These are phyloP conservation scores for Chironomus striatipennis DNA, from an alignment of 1,140 invertebrate species.

Conservation along the genomic window DNA sequence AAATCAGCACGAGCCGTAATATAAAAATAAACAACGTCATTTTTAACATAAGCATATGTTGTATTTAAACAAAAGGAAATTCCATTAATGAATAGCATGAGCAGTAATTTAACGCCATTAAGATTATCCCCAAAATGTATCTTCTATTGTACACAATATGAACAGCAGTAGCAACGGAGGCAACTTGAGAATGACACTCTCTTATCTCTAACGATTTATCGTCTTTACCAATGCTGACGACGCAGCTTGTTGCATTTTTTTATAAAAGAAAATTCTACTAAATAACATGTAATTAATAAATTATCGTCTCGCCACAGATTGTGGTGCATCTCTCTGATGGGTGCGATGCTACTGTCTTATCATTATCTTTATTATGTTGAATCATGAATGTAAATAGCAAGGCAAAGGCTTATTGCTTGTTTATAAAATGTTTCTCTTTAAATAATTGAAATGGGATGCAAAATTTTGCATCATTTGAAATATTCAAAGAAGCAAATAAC, in stretches of 20 bases:
- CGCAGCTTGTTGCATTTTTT: too few species aligned
- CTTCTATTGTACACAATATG: background rate
- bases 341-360: too few species aligned
- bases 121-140: background rate
- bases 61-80: background rate
- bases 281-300: conserved; percentile 19
- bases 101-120: background rate
- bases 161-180: background rate
- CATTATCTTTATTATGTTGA: too few species aligned
- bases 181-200: background rate
- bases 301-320: conserved; percentile 6
- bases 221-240: background rate
- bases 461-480: too few species aligned
- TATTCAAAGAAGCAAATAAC: too few species aligned
- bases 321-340: background rate
- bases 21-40: background rate
- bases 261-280: background rate
- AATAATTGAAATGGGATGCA: too few species aligned
- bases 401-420: too few species aligned
- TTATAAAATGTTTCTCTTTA: too few species aligned
- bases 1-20: conserved; percentile 2
- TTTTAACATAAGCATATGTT: background rate
- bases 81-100: background rate
- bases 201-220: background rate
- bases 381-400: too few species aligned